Conservation (phyloP, 2,888 invertebrate species). For the Scaptomyza caliginosa region DNA sequence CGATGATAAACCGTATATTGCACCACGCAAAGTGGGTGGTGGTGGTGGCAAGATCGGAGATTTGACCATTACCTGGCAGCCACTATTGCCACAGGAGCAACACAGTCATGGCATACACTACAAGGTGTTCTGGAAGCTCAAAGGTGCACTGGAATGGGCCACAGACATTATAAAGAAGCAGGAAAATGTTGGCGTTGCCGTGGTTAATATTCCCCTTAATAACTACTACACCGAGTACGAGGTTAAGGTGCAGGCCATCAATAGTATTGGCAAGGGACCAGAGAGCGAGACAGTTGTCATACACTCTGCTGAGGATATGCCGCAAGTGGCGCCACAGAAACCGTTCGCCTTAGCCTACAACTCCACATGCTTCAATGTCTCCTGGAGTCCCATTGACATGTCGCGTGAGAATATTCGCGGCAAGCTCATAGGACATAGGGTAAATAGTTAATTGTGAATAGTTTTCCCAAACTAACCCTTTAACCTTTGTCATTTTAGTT, state of each 20-base stretch:
- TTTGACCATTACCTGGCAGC: conserved; percentile 95
- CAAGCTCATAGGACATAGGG: conserved; percentile 95
- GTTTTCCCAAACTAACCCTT: background rate
- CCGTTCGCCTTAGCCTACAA: conserved; percentile 92
- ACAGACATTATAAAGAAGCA: conserved; percentile 86
- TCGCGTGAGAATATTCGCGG: conserved; percentile 93
- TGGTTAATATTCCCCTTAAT: conserved; percentile 89
- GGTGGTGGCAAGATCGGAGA: conserved; percentile 98
- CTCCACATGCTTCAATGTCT: conserved; percentile 95
- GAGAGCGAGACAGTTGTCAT: conserved; percentile 90
- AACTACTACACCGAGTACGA: conserved; percentile 93
- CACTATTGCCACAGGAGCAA: conserved; percentile 90
- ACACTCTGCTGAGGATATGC: conserved; percentile 96
- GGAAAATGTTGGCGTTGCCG: conserved; percentile 91
- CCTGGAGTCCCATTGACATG: conserved; percentile 94
- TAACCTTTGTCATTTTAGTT: conserved; percentile 85
- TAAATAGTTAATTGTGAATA: conserved; percentile 78
- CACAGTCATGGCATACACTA: conserved; percentile 96
- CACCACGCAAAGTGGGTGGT: conserved; percentile 93
- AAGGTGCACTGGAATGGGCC: conserved; percentile 91
- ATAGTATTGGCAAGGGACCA: conserved; percentile 92
- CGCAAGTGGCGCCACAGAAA: conserved; percentile 93
- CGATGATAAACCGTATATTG: conserved; percentile 90
- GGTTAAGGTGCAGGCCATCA: conserved; percentile 93
- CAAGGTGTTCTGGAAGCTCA: conserved; percentile 93